Conservation (phyloP, 2,888 invertebrate genomes). For the Eremobia ochroleuca region DNA sequence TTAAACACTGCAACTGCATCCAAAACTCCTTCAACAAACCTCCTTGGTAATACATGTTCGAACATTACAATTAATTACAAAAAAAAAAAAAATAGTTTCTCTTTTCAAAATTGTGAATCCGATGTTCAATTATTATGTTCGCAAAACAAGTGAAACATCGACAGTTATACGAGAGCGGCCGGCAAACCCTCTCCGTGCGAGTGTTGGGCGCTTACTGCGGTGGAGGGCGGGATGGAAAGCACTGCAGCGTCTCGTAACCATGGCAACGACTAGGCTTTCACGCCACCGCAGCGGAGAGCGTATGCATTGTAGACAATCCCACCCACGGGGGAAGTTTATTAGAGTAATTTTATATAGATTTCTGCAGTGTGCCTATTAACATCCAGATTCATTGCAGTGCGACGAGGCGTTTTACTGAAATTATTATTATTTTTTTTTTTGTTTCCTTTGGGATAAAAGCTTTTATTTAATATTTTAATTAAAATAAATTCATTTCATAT, state of each 20-base stretch:
- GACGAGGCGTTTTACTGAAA: not conserved
- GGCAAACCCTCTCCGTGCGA: constrained; percentile 73
- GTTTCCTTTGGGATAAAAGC: not conserved
- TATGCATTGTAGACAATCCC: constrained; percentile 78
- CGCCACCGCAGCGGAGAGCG: constrained; percentile 71
- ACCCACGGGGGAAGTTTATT: constrained; percentile 70
- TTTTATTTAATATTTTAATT: not conserved
- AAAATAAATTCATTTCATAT: not conserved
- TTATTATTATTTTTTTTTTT: not conserved
- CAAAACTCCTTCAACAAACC: constrained; percentile 70
- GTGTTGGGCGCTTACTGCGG: constrained; percentile 84
- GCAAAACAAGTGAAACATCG: constrained; percentile 65
- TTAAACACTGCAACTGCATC: constrained; percentile 87
- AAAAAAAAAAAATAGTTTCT: constrained; percentile 2
- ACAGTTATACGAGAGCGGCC: constrained; percentile 48
- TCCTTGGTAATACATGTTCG: constrained; percentile 44
- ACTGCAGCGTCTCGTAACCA: constrained; percentile 89
- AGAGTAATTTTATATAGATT: constrained; percentile 61
- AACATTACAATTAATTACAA: constrained; percentile 42
- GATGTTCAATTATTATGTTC: constrained; percentile 51
- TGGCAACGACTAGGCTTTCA: constrained; percentile 81
- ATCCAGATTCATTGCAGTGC: not conserved
- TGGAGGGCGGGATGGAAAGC: constrained; percentile 84
- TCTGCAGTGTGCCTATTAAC: constrained; percentile 22
- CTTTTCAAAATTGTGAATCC: constrained; percentile 34